A percentile compares a stretch with the other conserved stretches of the same genome.
phyloP scores from a whole-genome alignment of 53 echinoderm and acorn worm species.

The Hippasteria phrygiana region DNA sequence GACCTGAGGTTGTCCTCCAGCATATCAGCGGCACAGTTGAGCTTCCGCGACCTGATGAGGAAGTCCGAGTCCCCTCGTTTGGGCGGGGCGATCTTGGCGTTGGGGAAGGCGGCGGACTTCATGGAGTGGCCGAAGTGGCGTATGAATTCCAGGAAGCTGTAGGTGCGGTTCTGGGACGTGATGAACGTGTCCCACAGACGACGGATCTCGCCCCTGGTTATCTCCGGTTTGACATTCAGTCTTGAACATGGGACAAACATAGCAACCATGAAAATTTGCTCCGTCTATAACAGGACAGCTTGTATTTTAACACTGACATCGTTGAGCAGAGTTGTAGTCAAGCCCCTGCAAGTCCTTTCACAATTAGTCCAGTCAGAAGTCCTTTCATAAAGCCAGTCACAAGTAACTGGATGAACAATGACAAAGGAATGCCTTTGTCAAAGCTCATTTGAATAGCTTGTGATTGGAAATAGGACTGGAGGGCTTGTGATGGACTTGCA shows the following conservation, averaged over 20 bases:
- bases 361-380: too few relatives aligned
- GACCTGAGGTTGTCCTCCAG: slow-evolving; percentile 97
- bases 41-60: slow-evolving; percentile 93
- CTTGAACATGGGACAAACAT: slow-evolving; percentile 42
- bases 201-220: slow-evolving; percentile 93
- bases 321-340: too few relatives aligned
- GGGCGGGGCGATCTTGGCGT: slow-evolving; percentile 92
- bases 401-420: too few relatives aligned
- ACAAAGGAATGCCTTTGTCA: too few relatives aligned
- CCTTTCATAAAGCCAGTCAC: too few relatives aligned
- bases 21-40: slow-evolving; percentile 99
- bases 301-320: too few relatives aligned
- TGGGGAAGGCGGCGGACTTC: slow-evolving; percentile 90
- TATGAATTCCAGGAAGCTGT: slow-evolving; percentile 88
- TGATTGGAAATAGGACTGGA: too few relatives aligned
- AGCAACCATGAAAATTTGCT: background rate
- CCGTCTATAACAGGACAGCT: too few relatives aligned
- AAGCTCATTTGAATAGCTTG: too few relatives aligned
- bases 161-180: slow-evolving; percentile 79
- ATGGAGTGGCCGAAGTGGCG: slow-evolving; percentile 93
- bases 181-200: slow-evolving; percentile 95
- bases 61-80: slow-evolving; percentile 97
- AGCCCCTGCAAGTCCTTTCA: too few relatives aligned
- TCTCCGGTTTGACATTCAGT: slow-evolving; percentile 81
- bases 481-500: too few relatives aligned